A percentile compares a stretch with the other conserved stretches of the same genome.
These are phyloP conservation scores for Eupelmus urozonus DNA, from an alignment of 2,888 invertebrate species.

Conservation along the genomic window DNA sequence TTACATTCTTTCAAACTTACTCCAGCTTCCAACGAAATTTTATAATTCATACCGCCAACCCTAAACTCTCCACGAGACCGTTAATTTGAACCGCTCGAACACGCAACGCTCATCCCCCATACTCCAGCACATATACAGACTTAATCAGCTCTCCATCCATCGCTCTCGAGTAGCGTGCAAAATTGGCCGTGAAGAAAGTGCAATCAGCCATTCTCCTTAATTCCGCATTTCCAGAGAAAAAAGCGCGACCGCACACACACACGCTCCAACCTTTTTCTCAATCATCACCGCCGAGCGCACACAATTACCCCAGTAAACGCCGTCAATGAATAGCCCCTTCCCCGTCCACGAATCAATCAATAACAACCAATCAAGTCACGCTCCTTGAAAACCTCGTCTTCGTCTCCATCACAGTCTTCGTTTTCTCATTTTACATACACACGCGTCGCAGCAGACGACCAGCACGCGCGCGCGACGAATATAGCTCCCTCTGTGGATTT, in stretches of 20 bases:
- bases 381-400: not conserved
- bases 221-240: not conserved
- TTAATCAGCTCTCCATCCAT: too few species aligned
- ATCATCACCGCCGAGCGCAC: too few species aligned
- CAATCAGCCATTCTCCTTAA: not conserved
- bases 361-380: slow-evolving; percentile 17
- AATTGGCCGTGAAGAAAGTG: slow-evolving; percentile 17
- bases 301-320: not conserved
- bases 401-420: not conserved
- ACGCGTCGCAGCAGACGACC: slow-evolving; percentile 24
- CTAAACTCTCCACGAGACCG: too few species aligned
- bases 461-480: too few species aligned
- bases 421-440: not conserved
- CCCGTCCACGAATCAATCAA: slow-evolving; percentile 28
- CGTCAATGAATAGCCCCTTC: not conserved
- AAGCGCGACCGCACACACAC: not conserved
- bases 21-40: not conserved
- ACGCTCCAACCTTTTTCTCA: not conserved
- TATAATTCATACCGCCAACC: too few species aligned
- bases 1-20: too few species aligned
- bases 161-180: not conserved
- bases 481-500: slow-evolving; percentile 40
- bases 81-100: not conserved
- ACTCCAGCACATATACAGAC: too few species aligned
- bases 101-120: too few species aligned